Evolutionary conservation across 1,140 invertebrate genomes (phyloP), one percentile per base, ranked within the genome.

Genomic region (Leptopilina clavipes): DNA sequence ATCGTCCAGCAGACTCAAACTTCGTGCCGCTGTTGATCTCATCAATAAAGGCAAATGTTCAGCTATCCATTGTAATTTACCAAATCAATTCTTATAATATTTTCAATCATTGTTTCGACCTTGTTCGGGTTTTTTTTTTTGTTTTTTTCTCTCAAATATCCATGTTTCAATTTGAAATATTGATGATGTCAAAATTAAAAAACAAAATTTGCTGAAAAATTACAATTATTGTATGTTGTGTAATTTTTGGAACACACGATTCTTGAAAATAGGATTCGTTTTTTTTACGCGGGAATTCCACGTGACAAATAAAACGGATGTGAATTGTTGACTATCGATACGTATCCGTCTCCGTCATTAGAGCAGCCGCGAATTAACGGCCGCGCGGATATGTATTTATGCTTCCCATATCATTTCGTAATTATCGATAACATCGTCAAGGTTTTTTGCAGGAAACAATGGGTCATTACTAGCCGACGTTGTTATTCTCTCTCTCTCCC

Each of bases 401-500:
- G 86, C 87, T 89, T 89, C 85, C 86, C 87, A 85, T 90, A 90
- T 90, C 87, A 90, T 90, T 90, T 88, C 84, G 88, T 88, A 90
- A 90, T 90, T 90, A 90, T 90, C 89, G 88, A 90, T 90, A 90
- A 89, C 87, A 90, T 90, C 88, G 87, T 89, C 89, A 89, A 90
- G 89, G 88, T 79, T 89, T 88, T 90, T 89, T 86, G 84, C 86
- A 87, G 88, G 87, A 90, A 90, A 90, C 89, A 90, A 90, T 90
- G 85, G 88, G 84, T 89, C 86, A 89, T 89, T 90, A 89, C 88
- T 87, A 83, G 78, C 75, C 72, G 59, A 75, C 76, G 72, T 80
- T 71, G 71, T 77, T 76, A 40, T 70, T 70, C 43, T 45, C 71
- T 77, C 72, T 77, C 71, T 78, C 70, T 73, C 75, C 71, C 79